These are phyloP conservation scores for Torymus auratus DNA, from an alignment of 2,888 invertebrate species.

Conservation along the genomic window DNA sequence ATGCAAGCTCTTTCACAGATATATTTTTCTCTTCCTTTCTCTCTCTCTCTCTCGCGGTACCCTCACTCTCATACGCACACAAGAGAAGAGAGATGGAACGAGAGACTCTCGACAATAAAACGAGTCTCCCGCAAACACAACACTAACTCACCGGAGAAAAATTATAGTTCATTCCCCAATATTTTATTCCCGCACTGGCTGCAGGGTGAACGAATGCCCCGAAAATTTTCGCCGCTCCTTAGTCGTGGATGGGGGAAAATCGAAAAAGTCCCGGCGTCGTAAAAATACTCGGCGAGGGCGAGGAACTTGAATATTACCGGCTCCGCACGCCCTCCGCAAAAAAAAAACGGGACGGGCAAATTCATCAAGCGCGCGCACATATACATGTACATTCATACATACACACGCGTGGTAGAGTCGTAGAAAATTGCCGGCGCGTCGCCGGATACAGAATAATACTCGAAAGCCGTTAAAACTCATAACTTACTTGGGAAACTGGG, in stretches of 20 bases:
- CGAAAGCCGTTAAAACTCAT: constrained; percentile 41
- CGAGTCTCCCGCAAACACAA: constrained; percentile 14
- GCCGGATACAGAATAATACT: constrained; percentile 16
- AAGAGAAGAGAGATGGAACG: neutral
- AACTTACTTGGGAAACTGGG: constrained; percentile 39
- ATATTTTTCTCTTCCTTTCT: too few species aligned
- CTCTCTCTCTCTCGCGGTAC: too few species aligned
- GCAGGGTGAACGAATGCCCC: neutral
- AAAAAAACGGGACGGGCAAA: too few species aligned
- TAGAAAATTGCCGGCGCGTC: constrained; percentile 2
- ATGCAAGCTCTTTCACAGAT: too few species aligned
- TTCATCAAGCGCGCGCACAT: too few species aligned
- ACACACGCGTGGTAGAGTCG: too few species aligned
- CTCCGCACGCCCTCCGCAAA: neutral
- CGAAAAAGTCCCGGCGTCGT: neutral
- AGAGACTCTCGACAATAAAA: constrained; percentile 16
- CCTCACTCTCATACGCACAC: too few species aligned
- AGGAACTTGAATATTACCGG: neutral
- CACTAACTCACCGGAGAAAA: constrained; percentile 15
- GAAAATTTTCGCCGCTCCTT: neutral
- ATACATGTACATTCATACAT: too few species aligned
- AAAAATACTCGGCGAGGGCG: neutral
- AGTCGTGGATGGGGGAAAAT: neutral
- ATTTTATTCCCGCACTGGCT: neutral
- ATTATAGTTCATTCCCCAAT: constrained; percentile 3